Percentiles rank a stretch among this genome's conserved stretches.
phyloP scores from a whole-genome alignment of 35 echinoderm and acorn worm genomes.

The Strongylocentrotus purpuratus region DNA sequence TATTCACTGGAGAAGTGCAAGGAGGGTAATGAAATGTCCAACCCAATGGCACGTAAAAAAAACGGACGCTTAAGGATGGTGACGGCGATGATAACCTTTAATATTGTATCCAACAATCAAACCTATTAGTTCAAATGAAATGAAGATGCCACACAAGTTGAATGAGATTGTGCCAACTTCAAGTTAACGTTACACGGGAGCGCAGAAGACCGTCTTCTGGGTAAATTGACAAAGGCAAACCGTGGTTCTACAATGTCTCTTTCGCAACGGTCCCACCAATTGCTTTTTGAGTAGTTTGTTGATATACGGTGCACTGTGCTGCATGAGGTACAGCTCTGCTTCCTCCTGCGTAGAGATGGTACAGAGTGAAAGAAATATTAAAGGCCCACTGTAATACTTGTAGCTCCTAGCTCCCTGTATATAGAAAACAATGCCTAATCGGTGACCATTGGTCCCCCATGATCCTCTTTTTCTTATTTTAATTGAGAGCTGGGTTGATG shows the following conservation, averaged over 20 bases:
- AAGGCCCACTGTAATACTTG: no score
- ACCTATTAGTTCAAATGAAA: background rate
- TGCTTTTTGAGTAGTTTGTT: conserved; percentile 61
- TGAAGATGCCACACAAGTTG: background rate
- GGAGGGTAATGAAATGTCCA: no score
- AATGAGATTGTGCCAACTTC: background rate
- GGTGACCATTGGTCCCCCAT: no score
- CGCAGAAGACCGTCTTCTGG: conserved; percentile 72
- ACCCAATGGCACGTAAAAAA: no score
- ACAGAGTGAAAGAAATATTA: background rate
- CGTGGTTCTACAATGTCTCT: conserved; percentile 54
- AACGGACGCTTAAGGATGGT: no score
- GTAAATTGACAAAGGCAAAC: conserved; percentile 81
- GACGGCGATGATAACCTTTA: no score
- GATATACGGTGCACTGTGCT: conserved; percentile 67
- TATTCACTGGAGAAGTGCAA: background rate
- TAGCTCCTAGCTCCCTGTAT: no score
- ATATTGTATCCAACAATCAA: background rate
- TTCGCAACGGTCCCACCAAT: conserved; percentile 46
- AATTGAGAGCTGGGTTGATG: no score
- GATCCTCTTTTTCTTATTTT: no score
- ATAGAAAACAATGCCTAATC: no score
- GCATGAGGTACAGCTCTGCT: conserved; percentile 78
- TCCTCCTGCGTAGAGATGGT: conserved; percentile 61
- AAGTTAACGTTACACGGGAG: background rate